Conservation (phyloP, 2,113 vertebrate species). For the Antigone vipio region DNA sequence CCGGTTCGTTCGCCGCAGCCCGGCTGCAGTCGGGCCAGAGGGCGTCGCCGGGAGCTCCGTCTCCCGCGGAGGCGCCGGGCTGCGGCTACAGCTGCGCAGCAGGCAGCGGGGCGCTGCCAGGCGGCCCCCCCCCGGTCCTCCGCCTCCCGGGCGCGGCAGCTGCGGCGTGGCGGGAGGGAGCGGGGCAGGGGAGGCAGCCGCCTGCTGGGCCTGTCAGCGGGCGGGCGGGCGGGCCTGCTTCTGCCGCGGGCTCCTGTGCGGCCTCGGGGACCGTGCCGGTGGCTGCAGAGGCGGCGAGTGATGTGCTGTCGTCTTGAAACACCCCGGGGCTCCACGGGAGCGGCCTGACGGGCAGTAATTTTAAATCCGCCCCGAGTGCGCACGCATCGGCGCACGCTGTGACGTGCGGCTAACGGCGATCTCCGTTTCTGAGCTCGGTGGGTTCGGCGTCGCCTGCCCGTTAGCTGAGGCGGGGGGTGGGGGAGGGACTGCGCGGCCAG, state of each 20-base stretch:
- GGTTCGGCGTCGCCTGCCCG: too few species aligned
- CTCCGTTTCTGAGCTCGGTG: not conserved
- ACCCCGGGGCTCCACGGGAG: accelerated
- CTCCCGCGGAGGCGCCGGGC: not conserved
- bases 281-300: not conserved
- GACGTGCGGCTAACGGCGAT: not conserved
- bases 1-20: not conserved
- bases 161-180: not conserved
- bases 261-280: not conserved
- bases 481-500: not conserved
- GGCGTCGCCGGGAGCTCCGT: too few species aligned
- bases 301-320: not conserved
- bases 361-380: not conserved
- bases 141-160: not conserved
- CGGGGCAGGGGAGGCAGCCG: not conserved
- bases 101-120: not conserved
- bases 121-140: not conserved
- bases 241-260: too few species aligned
- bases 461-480: not conserved
- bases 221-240: not conserved
- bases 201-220: too few species aligned
- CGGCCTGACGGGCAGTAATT: too few species aligned
- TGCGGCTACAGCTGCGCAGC: not conserved
- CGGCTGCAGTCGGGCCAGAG: not conserved
- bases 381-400: not conserved